Base-by-base conservation (phyloP, 2,888 invertebrate genomes). In the Cephus nigrinus region DNA sequence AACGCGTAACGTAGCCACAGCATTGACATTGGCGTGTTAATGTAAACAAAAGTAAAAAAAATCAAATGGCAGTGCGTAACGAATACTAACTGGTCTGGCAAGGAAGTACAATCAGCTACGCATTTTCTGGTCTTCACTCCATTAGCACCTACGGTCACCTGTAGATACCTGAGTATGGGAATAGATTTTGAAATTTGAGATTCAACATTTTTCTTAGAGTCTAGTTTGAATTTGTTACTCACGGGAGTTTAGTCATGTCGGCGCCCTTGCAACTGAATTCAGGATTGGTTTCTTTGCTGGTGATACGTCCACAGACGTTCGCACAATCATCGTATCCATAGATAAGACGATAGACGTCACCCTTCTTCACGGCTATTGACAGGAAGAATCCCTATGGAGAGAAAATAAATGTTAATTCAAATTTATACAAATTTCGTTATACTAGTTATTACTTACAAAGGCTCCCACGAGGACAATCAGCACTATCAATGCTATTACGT, bases 321-420 rank as follows among this genome's bases (percentile, higher is more conserved):
- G 93, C 95, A 84, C 94, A 94, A 83, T 93, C 92, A 85, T 95
- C 95, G 84, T 94, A 94, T 12, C 95, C 95, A 84, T 94, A 93
- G 71, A 94, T 89, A 33, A 95, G 90, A 31, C 95, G 92, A 83
- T 92, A 92, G 36, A 94, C 92, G 86, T 95, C 93, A 0, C 94
- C 94, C 82, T 93, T 90, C 76, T 84, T 85, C 72, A 79, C 84
- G 5, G 86, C 84, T 23, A 80, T 82, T 69, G 84, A 85, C 76
- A 93, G 82, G 86, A 94, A 92, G 81, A 92, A 92, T 2, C 87
- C 90, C 81, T 93, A 33, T 83, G 89, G 77, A 91, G 81, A 92
- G 79, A 85, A 82, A 82, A 84, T 75, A 68, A 82, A 76, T 74
- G 12, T 74, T 32, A 34, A 72, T 74, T 76, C 75, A 71, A 15